Conservation (phyloP, 2,797 vertebrate genomes). For the Rhadinocentrus ornatus region DNA sequence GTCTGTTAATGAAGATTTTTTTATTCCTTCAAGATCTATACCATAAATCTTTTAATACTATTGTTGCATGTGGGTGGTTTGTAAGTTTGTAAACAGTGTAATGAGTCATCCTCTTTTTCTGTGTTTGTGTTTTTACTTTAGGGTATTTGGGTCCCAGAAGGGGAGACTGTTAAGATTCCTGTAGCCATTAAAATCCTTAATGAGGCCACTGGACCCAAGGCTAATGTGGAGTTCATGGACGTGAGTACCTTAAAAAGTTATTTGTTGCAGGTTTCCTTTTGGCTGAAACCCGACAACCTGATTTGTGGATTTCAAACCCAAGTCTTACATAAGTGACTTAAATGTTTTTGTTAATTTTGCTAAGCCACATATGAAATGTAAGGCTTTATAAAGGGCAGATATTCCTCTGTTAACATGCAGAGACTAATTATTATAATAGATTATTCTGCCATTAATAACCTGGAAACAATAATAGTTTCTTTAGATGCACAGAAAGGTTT, state of each 20-base stretch:
- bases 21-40: constrained; percentile 15
- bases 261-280: not conserved
- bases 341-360: not conserved
- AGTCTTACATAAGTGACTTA: not conserved
- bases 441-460: too few species aligned
- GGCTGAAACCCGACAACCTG: not conserved
- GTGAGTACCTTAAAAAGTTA: constrained; percentile 84
- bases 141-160: constrained; percentile 99
- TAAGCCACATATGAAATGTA: too few species aligned
- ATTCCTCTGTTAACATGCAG: too few species aligned
- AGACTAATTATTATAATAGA: too few species aligned
- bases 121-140: constrained; percentile 63
- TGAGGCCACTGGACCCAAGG: constrained; percentile 96
- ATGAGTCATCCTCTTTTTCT: constrained; percentile 17
- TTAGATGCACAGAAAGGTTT: too few species aligned
- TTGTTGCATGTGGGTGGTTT: constrained; percentile 13
- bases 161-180: constrained; percentile 98
- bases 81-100: constrained; percentile 19
- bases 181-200: constrained; percentile 98
- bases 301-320: constrained; percentile 10
- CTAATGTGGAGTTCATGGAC: constrained; percentile 99
- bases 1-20: constrained; percentile 11
- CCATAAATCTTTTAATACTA: not conserved
- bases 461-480: too few species aligned
- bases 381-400: too few species aligned